Base-by-base conservation (phyloP, 2,797 vertebrate species). In the Alcedo quadribrachys region DNA sequence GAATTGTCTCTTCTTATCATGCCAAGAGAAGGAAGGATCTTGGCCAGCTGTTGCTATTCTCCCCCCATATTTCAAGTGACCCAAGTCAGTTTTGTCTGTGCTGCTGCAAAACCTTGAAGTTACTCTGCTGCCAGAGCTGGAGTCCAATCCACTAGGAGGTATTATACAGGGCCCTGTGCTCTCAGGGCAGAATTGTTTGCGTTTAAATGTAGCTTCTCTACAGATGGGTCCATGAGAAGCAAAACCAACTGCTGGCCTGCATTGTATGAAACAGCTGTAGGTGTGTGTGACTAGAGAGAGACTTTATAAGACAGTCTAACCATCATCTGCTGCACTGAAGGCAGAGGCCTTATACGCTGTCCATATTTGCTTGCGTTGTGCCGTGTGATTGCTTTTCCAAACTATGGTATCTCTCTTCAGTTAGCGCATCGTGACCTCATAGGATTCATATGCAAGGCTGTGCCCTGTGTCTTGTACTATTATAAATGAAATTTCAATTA, bases 401-500 rank as follows among this genome's bases (percentile, higher is more conserved):
- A 53, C 45, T 51, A 7, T 22, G 30, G 21, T 51, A 22, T 80
- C 42, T 89, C 46, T 87, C 51, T 88, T 68, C 62, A 2, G 1
- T 76, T 76, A 80, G 32, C 3, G 1, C 65, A 74, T 86, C 5
- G 2, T 75, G 91, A 91, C 70, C 42, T 92, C 87, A 74, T 28
- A 84, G 78, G 68, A 88, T 90, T 86, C 80, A 93, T 88, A 91
- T 67, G 71, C 53, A 84, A 68, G 70, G 17, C 48, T 50, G 70
- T 61, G 33, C 18, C 50, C 67, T 73, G 75, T 80, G 73, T 55
- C 91, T 48, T 6, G 12, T 27, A 75, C 71, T 91, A 86, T 90
- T 95, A 84, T 76, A 93, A 91, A 88, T 88, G 68, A 93, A 92
- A 92, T 87, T n/a, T 19, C 81, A 86, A 90, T 91, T 81, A 80